Conservation (phyloP, 2,113 vertebrate species). For the Anolis carolinensis region DNA sequence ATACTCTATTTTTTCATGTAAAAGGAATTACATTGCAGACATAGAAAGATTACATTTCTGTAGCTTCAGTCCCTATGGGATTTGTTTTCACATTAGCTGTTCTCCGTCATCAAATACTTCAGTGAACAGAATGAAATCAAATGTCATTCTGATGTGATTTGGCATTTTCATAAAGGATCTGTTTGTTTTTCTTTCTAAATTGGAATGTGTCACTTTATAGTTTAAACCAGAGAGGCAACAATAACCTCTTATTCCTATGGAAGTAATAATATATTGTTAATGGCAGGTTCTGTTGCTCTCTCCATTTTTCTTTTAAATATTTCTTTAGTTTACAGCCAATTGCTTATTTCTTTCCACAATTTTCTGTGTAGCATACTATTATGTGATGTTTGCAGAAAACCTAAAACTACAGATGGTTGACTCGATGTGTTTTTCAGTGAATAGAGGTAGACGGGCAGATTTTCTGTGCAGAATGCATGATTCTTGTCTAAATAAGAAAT, state of each 20-base stretch:
- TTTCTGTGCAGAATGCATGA: not conserved
- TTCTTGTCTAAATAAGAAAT: not conserved
- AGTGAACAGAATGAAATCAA: slow-evolving; percentile 22
- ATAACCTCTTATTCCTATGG: not conserved
- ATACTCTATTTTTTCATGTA: slow-evolving; percentile 23
- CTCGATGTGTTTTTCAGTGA: not conserved
- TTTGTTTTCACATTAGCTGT: slow-evolving; percentile 10
- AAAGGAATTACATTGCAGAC: slow-evolving; percentile 16
- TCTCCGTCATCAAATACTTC: slow-evolving; percentile 26
- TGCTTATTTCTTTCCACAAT: not conserved
- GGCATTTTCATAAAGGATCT: slow-evolving; percentile 29
- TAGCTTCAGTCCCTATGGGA: slow-evolving; percentile 9
- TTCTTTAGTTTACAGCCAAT: not conserved
- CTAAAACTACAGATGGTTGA: not conserved
- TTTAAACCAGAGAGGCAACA: not conserved
- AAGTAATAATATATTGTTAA: not conserved
- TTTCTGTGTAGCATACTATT: not conserved
- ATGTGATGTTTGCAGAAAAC: not conserved
- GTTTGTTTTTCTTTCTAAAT: slow-evolving; percentile 28
- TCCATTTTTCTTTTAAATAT: not conserved
- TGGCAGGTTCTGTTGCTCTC: not conserved
- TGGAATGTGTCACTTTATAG: slow-evolving; percentile 12
- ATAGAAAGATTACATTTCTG: slow-evolving; percentile 25
- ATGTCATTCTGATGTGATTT: slow-evolving; percentile 26
- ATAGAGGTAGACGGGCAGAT: too few relatives aligned